Base-by-base conservation (phyloP, 1,140 invertebrate species). In the Caenorhabditis tropicalis region DNA sequence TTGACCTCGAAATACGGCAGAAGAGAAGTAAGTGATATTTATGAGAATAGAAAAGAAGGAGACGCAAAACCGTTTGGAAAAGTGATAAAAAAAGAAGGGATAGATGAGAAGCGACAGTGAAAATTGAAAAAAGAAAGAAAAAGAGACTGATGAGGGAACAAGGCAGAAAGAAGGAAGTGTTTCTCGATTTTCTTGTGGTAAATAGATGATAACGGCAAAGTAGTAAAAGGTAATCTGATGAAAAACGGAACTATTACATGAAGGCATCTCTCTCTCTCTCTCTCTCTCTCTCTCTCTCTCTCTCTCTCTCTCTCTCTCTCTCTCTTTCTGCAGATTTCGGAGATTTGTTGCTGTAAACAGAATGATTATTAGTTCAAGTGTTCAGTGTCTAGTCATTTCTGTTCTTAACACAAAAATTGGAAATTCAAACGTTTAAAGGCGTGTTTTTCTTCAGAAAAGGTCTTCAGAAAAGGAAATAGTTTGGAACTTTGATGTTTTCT, bases 81-180 rank as follows among this genome's bases (percentile, higher is more conserved):
- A 65, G 36, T 74, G 65, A 74, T 74, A 43, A 74, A 74, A 74
- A 74, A 74, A 43, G 65, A 74, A 74, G 65, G 33, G 65, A 74
- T 74, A 46, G 65, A 74, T 43, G 65, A 74, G 65, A 43, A 43
- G 36, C 21, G 65, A 39, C 65, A 31, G 36, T 74, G 65, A 74
- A 43, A 74, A 43, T 43, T 43, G 36, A 21, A 65, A 65, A 65
- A 7, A 65, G 12, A 27, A 5, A 27, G 36, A 65, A 16, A 65
- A 9, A 27, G 19, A 27, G 24, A 9, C 24, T 10, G 10, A 51
- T 4, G 2, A 51, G 53, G 31, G 31, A 74, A 74, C 65, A 74
- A 74, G 65, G 21, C 65, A 74, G 65, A 74, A 74, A 43, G 9
- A 24, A 74, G 65, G 65, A 74, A 74, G 65, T 74, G 65, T 74